Conservation (phyloP, 2,888 invertebrate species). For the Flexamia atlantica region DNA sequence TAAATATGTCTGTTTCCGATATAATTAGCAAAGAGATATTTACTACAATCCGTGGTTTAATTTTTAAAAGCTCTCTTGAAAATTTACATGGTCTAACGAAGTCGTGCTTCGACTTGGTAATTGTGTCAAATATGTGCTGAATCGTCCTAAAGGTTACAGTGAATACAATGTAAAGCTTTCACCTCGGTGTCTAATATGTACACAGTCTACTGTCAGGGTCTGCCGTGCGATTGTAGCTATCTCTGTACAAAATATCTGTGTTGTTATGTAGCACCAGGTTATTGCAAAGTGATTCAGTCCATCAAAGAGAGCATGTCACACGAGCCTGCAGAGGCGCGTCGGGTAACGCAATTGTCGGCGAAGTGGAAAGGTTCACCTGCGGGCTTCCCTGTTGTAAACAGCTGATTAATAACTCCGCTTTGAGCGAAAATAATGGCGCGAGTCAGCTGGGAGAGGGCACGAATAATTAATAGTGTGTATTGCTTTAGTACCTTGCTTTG, state of each 20-base stretch:
- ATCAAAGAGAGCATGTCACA: background rate
- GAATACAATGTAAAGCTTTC: slow-evolving; percentile 5
- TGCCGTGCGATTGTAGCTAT: background rate
- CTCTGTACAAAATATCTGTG: slow-evolving; percentile 13
- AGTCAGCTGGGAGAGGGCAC: slow-evolving; percentile 41
- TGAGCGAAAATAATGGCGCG: slow-evolving; percentile 23
- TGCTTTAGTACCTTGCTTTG: slow-evolving; percentile 53
- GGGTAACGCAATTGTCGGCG: background rate
- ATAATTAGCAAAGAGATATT: background rate
- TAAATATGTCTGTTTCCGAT: no score
- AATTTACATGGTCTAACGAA: background rate
- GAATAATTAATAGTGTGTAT: slow-evolving; percentile 40
- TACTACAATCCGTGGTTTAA: background rate
- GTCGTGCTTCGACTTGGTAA: background rate
- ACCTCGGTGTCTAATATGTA: slow-evolving; percentile 25
- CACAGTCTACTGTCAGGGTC: background rate
- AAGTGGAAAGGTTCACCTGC: slow-evolving; percentile 17
- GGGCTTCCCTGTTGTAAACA: slow-evolving; percentile 31
- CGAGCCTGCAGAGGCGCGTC: no score
- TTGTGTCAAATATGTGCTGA: slow-evolving; percentile 2
- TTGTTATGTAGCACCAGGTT: slow-evolving; percentile 35
- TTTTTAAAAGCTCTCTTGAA: background rate
- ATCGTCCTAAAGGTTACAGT: slow-evolving; percentile 7
- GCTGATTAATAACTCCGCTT: slow-evolving; percentile 38
- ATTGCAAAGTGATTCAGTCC: slow-evolving; percentile 36